Evolutionary conservation across 2,113 vertebrate species (phyloP), one percentile per base, ranked within the genome.

Genomic region (Myxocyprinus asiaticus): DNA sequence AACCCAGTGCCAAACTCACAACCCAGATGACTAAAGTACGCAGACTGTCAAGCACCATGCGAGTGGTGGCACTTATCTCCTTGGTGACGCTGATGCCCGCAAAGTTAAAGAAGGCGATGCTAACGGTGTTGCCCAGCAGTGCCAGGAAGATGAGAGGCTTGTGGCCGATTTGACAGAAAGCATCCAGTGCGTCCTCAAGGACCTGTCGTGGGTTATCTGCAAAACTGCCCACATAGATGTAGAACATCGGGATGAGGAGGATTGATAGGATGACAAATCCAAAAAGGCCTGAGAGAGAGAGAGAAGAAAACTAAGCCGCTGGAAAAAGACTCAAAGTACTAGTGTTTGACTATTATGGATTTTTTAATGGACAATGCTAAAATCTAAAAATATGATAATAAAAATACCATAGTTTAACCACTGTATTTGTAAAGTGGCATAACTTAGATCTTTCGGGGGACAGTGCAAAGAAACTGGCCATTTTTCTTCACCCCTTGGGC

Each of bases 101-200:
- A 0, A 98, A 98, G 91, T 98, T 98, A 90, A 98, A 98, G 94
- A 97, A 98, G 81, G 97, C 95, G 6, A 98, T 98, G 91, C 96
- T 98, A 82, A 95, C 90, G 0, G 95, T 94, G 90, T 97, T 98
- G 14, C 94, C 96, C 81, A 96, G 88, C 83, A 98, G 89, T 0
- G 96, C 96, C 80, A 98, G 1, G 0, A 94, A 4, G 9, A 98
- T 96, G 44, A 96, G 92, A 0, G 97, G 96, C 22, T 90, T 88
- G 67, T 82, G 82, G 59, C 94, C 94, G 1, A 98, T 89, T 88
- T 98, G 96, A 87, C 96, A 98, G 93, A 98, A 98, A 78, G 95
- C 96, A 0, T 98, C 96, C 6, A 95, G 81, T 0, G 94, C 87
- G 0, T 98, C 97, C 83, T 98, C 97, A 73, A 98, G 91, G 0